These are phyloP conservation scores for Vandiemenella viatica DNA, from an alignment of 2,888 invertebrate genomes.

Conservation along the genomic window DNA sequence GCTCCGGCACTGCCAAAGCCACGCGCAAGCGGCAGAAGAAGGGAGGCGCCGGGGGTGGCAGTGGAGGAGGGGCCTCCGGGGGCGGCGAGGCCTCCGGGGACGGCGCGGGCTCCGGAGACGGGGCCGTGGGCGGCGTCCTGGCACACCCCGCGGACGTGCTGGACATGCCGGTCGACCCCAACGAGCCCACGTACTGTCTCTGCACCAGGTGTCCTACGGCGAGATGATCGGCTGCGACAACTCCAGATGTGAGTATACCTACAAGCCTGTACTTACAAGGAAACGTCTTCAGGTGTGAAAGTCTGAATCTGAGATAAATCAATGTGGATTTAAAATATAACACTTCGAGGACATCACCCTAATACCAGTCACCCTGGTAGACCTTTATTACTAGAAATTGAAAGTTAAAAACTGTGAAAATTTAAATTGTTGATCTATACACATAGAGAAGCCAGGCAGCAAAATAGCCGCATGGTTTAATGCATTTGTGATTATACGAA, in stretches of 20 bases:
- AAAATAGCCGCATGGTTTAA: too few relatives aligned
- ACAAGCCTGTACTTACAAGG: too few relatives aligned
- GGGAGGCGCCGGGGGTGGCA: conserved; percentile 24
- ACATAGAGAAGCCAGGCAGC: too few relatives aligned
- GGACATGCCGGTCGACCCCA: conserved; percentile 87
- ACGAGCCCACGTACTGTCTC: conserved; percentile 95
- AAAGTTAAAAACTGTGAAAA: too few relatives aligned
- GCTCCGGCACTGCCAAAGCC: conserved; percentile 23
- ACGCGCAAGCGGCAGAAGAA: conserved; percentile 43
- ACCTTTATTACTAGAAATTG: too few relatives aligned
- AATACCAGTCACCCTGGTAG: too few relatives aligned
- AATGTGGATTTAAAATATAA: too few relatives aligned
- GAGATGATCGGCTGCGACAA: conserved; percentile 97
- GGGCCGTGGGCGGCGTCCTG: conserved; percentile 24
- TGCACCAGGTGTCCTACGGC: conserved; percentile 96
- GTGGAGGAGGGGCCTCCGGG: conserved; percentile 23
- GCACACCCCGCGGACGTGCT: conserved; percentile 79
- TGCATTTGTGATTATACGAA: too few relatives aligned
- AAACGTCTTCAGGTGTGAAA: too few relatives aligned
- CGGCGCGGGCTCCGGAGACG: conserved; percentile 12
- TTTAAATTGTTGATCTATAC: too few relatives aligned
- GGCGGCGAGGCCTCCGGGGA: conserved; percentile 26
- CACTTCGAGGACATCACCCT: too few relatives aligned
- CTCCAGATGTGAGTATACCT: conserved; percentile 48
- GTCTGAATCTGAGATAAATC: too few relatives aligned